Conservation (phyloP, 2,888 invertebrate genomes). For the Lymantria monacha region DNA sequence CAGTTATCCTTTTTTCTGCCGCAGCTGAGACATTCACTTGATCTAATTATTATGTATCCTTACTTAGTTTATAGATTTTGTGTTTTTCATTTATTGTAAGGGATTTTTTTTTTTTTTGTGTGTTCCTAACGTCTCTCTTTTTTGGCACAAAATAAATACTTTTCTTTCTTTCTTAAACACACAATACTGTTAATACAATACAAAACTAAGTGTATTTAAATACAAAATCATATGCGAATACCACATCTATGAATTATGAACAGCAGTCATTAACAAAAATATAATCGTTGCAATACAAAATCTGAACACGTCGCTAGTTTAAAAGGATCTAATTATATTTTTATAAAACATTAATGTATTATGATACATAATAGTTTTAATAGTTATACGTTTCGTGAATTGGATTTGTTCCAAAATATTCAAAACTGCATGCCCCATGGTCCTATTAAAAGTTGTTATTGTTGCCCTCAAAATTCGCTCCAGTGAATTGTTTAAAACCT, state of each 20-base stretch:
- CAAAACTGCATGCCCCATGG: slow-evolving; percentile 49
- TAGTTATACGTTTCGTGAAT: slow-evolving; percentile 25
- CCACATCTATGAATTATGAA: neutral
- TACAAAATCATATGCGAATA: slow-evolving; percentile 6
- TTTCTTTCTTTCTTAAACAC: too few species aligned
- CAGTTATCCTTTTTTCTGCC: too few species aligned
- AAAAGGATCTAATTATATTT: neutral
- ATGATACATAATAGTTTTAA: neutral
- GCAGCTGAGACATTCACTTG: too few species aligned
- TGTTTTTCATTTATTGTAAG: too few species aligned
- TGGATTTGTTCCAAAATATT: slow-evolving; percentile 54
- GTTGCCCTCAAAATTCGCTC: slow-evolving; percentile 44
- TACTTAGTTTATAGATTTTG: too few species aligned
- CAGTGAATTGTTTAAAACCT: slow-evolving; percentile 39
- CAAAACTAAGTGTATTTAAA: slow-evolving; percentile 16
- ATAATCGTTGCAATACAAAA: neutral
- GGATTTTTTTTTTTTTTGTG: too few species aligned
- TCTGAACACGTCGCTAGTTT: neutral
- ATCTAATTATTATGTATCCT: too few species aligned
- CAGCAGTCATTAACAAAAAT: neutral
- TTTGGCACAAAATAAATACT: too few species aligned
- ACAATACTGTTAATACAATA: slow-evolving; percentile 26
- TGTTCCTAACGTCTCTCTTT: too few species aligned
- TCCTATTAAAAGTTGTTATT: slow-evolving; percentile 67
- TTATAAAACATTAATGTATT: slow-evolving; percentile 1